Evolutionary conservation across 2,888 invertebrate species (phyloP), one percentile per base, ranked within the genome.

Genomic region (Mythimna albipuncta): DNA sequence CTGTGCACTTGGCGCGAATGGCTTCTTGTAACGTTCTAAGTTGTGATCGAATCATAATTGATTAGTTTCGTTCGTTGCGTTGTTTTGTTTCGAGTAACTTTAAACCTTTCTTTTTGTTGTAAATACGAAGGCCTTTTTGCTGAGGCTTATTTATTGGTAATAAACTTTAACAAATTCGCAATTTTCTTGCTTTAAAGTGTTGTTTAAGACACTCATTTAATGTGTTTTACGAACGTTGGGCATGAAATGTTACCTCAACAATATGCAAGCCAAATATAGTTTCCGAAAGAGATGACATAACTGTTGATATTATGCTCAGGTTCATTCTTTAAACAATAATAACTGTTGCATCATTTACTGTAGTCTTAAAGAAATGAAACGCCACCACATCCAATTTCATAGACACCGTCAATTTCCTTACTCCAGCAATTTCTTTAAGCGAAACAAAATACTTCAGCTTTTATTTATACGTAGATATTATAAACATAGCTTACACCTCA

Each of bases 31-130:
- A 71, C 68, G 58, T 75, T 82, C 57, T 59, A 74, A 77, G 59
- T 74, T 81, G 69, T 74, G 81, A 81, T 83, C 81, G 69, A 79
- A 81, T 77, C 76, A 72, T 74, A 82, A 82, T 83, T 79, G 82
- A 82, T 75, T 79, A 72, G 69, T 70, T 71, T 68, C 59, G 69
- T 68, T 67, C 62, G 67, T 64, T 57, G 26, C 19, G 55, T 74
- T 74, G 55, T 70, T 68, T 65, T 68, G 67, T 76, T 57, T 69
- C 11, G n/a, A 55, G 65, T 66, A 75, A 68, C 64, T 64, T 79
- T 79, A 77, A 59, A 65, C 64, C 64, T 63, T 79, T 69, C 63
- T 77, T 72, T 58, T 52, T 82, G 81, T 64, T 81, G 77, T 77
- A 62, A 81, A 64, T 72, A 61, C 54, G 44, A 73, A 59, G 58